Conservation (phyloP, 2,797 vertebrate species). For the Tiaroga cobitis region DNA sequence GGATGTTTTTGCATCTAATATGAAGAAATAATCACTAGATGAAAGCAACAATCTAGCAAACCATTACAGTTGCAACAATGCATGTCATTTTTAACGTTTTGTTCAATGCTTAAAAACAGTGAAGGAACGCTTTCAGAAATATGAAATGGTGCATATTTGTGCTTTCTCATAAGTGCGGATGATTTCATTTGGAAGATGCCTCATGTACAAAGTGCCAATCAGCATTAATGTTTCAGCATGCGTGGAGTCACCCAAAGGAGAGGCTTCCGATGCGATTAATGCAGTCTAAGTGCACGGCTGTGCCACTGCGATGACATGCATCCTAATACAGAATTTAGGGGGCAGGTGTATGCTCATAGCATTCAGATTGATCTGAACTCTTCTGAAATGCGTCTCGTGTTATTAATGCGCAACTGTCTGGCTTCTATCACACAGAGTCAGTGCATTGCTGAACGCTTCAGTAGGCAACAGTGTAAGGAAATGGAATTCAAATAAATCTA, state of each 20-base stretch:
- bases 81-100: background rate
- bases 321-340: conserved; percentile 34
- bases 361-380: conserved; percentile 33
- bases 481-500: background rate
- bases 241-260: conserved; percentile 65
- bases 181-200: conserved; percentile 34
- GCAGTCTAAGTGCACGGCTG: conserved; percentile 58
- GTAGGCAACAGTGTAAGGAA: background rate
- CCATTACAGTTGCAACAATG: background rate
- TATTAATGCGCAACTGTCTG: background rate
- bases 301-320: conserved; percentile 47
- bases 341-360: conserved; percentile 44
- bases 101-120: background rate
- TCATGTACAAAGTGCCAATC: conserved; percentile 68
- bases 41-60: background rate
- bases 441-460: background rate
- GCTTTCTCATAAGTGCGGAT: background rate
- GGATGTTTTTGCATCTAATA: background rate
- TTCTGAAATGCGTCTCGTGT: background rate
- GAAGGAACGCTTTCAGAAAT: background rate
- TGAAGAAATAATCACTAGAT: background rate
- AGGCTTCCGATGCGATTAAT: conserved; percentile 63
- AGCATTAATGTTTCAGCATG: conserved; percentile 74
- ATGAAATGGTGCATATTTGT: background rate
- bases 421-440: background rate